These are phyloP conservation scores for Nematopogon swammerdamellus DNA, from an alignment of 2,888 invertebrate species.

Conservation along the genomic window DNA sequence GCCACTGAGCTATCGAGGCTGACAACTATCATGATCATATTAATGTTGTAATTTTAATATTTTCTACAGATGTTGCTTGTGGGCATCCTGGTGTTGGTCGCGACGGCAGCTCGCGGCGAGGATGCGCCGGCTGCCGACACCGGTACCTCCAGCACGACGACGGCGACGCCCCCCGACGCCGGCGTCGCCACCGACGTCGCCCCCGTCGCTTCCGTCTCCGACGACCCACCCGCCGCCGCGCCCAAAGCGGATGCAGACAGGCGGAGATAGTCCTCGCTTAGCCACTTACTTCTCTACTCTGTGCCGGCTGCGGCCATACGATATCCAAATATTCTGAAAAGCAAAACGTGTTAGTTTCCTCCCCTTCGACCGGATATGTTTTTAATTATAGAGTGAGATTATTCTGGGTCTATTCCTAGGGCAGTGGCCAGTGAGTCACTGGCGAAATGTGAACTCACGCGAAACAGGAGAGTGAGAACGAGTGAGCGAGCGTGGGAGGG, in stretches of 20 bases:
- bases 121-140: slow-evolving; percentile 6
- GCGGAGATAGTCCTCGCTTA: background rate
- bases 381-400: slow-evolving; percentile 7
- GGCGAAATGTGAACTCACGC: no score
- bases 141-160: slow-evolving; percentile 6
- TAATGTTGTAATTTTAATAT: no score
- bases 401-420: no score
- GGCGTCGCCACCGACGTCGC: no score
- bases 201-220: background rate
- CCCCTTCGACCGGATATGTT: background rate
- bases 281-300: background rate
- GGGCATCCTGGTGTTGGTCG: slow-evolving; percentile 10
- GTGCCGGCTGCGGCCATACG: background rate
- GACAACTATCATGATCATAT: no score
- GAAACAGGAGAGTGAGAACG: no score
- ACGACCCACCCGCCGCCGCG: no score
- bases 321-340: background rate
- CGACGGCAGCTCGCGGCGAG: slow-evolving; percentile 9
- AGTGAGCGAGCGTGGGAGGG: no score
- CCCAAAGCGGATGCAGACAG: slow-evolving; percentile 1
- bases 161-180: slow-evolving; percentile 1
- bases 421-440: no score
- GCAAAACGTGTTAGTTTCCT: background rate
- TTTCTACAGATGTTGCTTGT: no score
- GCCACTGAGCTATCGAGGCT: no score